Evolutionary conservation across 2,797 vertebrate species (phyloP).

Genomic region (Pachyuromys duprasi): DNA sequence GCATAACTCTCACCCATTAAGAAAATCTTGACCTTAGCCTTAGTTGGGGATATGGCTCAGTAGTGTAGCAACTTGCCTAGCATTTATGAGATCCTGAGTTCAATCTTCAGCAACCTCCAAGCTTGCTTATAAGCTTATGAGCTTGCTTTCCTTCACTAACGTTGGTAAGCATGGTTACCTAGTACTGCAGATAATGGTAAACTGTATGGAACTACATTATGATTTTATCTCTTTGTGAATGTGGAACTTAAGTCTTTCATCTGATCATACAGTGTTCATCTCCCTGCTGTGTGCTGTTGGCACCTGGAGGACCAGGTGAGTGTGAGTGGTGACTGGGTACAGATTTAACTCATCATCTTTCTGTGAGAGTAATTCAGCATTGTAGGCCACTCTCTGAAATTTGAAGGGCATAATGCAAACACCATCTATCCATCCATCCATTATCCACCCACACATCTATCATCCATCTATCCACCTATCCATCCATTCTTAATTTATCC

Average conservation of each 20-base stretch:
- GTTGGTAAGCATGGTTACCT: background rate
- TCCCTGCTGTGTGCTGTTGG: background rate
- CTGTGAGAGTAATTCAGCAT: background rate
- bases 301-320: background rate
- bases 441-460: background rate
- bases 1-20: constrained; percentile 18
- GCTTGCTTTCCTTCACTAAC: background rate
- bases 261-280: background rate
- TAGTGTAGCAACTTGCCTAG: background rate
- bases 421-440: background rate
- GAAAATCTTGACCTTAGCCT: background rate
- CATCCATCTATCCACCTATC: background rate
- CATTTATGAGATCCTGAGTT: background rate
- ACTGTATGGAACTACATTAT: background rate
- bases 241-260: background rate
- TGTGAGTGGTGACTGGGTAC: background rate
- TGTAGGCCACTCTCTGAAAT: background rate
- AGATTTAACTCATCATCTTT: background rate
- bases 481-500: background rate
- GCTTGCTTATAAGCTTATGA: too few relatives aligned
- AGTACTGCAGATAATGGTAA: background rate
- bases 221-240: background rate
- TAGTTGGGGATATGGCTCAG: background rate
- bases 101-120: background rate
- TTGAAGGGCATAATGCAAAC: background rate